Percentiles rank a stretch among this genome's conserved stretches.
phyloP scores from a whole-genome alignment of 2,797 vertebrate species.

The Aratinga solstitialis region DNA sequence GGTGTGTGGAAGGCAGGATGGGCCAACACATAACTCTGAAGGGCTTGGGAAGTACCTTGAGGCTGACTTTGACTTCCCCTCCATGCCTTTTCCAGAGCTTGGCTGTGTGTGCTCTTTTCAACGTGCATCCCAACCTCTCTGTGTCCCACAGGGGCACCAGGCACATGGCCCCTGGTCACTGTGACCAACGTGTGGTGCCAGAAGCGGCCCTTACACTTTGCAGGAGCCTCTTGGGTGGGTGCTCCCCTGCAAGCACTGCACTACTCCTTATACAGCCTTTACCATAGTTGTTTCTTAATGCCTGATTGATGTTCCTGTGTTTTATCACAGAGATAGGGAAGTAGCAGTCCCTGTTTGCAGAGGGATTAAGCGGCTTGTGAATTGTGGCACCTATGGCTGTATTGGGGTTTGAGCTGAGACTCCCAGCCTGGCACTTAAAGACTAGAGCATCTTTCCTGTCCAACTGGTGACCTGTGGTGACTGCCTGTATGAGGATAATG shows the following conservation, averaged over 20 bases:
- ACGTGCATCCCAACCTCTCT: too few species aligned
- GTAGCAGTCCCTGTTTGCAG: rapidly evolving
- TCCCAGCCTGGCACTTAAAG: background rate
- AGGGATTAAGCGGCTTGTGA: background rate
- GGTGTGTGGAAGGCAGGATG: background rate
- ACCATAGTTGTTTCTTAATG: background rate
- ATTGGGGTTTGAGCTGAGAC: background rate
- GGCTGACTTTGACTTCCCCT: background rate
- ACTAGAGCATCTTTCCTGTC: background rate
- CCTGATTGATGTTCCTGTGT: background rate
- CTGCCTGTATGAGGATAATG: background rate
- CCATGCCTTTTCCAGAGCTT: background rate
- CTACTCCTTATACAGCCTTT: background rate
- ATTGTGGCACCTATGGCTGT: background rate
- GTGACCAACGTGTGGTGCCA: background rate
- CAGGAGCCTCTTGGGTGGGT: background rate
- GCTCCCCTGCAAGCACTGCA: background rate
- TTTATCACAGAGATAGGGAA: background rate
- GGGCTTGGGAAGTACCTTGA: background rate
- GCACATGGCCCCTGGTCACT: background rate
- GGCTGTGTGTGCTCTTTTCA: background rate
- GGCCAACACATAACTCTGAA: background rate
- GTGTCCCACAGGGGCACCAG: background rate
- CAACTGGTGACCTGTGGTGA: background rate
- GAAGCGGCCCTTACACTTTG: background rate